A percentile compares a stretch with the other conserved stretches of the same genome.
phyloP scores from a whole-genome alignment of 2,888 invertebrate genomes.

The Ormyrus nitidulus region DNA sequence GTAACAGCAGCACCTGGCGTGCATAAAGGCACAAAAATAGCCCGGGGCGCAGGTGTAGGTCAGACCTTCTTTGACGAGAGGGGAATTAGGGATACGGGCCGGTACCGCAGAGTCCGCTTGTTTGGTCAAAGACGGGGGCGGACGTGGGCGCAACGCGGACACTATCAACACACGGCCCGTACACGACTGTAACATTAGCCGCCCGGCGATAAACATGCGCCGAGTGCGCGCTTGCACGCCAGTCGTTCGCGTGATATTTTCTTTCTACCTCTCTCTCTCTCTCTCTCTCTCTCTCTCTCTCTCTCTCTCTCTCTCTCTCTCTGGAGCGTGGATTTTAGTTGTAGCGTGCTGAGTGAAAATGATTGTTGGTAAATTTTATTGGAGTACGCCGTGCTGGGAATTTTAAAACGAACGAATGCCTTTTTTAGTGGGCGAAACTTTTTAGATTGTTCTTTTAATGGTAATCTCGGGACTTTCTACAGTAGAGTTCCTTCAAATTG shows the following conservation, averaged over 20 bases:
- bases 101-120: constrained; percentile 52
- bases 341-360: constrained; percentile 59
- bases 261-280: constrained; percentile 61
- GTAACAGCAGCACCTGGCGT: neutral
- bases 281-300: constrained; percentile 59
- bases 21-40: neutral
- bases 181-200: constrained; percentile 66
- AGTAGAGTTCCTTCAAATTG: no score
- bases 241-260: constrained; percentile 59
- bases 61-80: constrained; percentile 46
- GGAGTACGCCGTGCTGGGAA: neutral
- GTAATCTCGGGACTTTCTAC: no score
- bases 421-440: no score
- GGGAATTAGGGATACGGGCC: constrained; percentile 53
- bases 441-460: no score
- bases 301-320: constrained; percentile 60
- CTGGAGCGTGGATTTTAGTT: neutral
- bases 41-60: neutral
- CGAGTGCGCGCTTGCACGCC: constrained; percentile 9
- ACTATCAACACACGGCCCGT: constrained; percentile 64
- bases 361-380: constrained; percentile 63
- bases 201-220: constrained; percentile 63
- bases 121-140: constrained; percentile 66
- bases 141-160: constrained; percentile 53
- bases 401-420: no score